Evolutionary conservation across 2,113 vertebrate genomes (phyloP), one percentile per base, ranked within the genome.

Genomic region (Chaetodon auriga): DNA sequence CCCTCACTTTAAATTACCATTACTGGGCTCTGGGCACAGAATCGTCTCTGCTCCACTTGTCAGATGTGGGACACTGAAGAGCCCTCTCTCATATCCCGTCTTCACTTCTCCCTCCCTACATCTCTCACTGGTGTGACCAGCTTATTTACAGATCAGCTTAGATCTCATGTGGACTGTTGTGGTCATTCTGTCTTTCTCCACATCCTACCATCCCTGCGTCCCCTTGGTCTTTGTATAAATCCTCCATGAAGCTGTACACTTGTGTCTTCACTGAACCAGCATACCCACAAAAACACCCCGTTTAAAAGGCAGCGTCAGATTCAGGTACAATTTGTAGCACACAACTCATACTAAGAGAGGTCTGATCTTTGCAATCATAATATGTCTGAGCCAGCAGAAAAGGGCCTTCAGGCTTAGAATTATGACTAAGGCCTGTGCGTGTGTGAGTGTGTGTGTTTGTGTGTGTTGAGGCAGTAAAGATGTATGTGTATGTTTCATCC

Each of bases 1-100:
- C 89, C 87, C 86, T 93, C 93, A 90, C 91, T 92, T 93, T 88
- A 85, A 87, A 93, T 93, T 87, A 93, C 82, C 87, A 89, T 92
- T 91, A 91, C 66, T 71, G 77, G 82, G 89, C 90, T 85, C 76
- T 78, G 71, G 87, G 85, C 86, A 78, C 80, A 83, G 79, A 89
- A 88, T 86, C 25, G 65, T 92, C 90, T 82, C 89, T 93, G 92
- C 93, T 93, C 93, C 90, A 91, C 87, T 94, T 92, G 92, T 92
- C 88, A 92, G 84, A 93, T 91, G 80, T 91, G 91, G 90, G 81
- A 83, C 89, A 89, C 87, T 58, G 72, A 89, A 76, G 89, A 87
- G 64, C 61, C 30, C 46, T 68, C 65, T 83, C 83, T 87, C 43
- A 45, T 45, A 80, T 77, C 51, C 78, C 30, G 43, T 65, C 81